Conservation (phyloP, 2,113 vertebrate species). For the Upupa epops region DNA sequence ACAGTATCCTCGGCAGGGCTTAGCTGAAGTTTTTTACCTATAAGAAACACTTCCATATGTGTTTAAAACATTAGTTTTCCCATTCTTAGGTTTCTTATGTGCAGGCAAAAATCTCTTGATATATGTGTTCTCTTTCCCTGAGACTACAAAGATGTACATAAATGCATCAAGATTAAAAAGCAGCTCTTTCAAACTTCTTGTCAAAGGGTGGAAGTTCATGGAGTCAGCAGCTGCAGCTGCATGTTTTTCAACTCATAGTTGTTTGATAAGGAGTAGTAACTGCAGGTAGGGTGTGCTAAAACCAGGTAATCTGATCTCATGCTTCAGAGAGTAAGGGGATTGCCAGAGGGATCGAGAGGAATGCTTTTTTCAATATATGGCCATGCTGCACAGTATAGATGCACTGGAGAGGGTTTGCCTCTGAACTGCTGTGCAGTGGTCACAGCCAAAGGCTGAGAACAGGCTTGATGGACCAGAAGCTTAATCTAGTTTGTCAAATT, state of each 20-base stretch:
- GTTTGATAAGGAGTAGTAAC: neutral
- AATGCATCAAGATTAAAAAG: neutral
- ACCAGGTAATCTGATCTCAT: slow-evolving; percentile 14
- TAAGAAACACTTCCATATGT: neutral
- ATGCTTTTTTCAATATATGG: neutral
- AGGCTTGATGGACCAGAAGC: slow-evolving; percentile 22
- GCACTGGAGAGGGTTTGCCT: neutral
- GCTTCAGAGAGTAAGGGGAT: slow-evolving; percentile 17
- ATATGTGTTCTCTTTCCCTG: neutral
- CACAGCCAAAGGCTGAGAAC: neutral
- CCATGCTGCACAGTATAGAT: neutral
- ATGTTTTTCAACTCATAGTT: neutral
- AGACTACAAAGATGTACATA: neutral
- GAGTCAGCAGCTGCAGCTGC: neutral
- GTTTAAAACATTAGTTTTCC: neutral
- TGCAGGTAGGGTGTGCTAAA: slow-evolving; percentile 4
- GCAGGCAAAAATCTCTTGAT: neutral
- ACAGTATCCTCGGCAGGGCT: neutral
- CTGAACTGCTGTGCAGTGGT: neutral
- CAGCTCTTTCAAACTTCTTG: neutral
- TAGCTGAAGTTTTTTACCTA: neutral
- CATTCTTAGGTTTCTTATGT: neutral
- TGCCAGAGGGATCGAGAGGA: neutral
- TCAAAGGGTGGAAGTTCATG: neutral
- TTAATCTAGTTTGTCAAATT: slow-evolving; percentile 47